Base-by-base conservation (phyloP, 1,140 invertebrate genomes). In the Neomicropteryx cornuta region DNA sequence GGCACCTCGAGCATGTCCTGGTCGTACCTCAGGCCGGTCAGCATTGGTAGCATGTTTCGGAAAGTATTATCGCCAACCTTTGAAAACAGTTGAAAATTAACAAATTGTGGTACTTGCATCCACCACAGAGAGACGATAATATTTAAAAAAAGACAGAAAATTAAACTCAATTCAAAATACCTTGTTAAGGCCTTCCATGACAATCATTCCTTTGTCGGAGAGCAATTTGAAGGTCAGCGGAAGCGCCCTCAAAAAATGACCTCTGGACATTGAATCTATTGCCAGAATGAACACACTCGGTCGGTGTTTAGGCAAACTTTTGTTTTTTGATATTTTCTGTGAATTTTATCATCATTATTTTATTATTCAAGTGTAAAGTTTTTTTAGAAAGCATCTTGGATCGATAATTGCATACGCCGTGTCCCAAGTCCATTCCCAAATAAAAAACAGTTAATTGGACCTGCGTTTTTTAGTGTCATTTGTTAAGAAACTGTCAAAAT, bases 1-100 rank as follows among this genome's bases (percentile, higher is more conserved):
- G 46, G 46, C 16, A 47, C 35, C n/a, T 39, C 21, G 5, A 38
- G 14, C 38, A 47, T 31, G 21, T 45, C 43, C 18, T 17, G 31
- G 37, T 42, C 36, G 4, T 24, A 38, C 36, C 42, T 42, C 3
- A 67, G 35, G 1, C 78, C 79, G 2, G 70, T 71, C 0, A 81
- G 52, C 0, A 77, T 51, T 1, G 77, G 66, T 0, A 81, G 62
- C 14, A 82, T 46, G 50, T 83, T 83, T 2, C 76, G 77, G 46
- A 75, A 81, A 0, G 78, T 81, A 44, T 81, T 81, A 45, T 77
- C 75, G 0, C 62, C 78, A 2, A 79, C 66, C 57, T 80, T 79
- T 34, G 40, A 43, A 19, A 30, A 14, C 40, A 30, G 18, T 38
- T 3, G 13, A 11, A 2, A 11, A 11, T 16, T n/a, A 6, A 32